Conservation (phyloP, 2,888 invertebrate species). For the Heliconius ismenius region DNA sequence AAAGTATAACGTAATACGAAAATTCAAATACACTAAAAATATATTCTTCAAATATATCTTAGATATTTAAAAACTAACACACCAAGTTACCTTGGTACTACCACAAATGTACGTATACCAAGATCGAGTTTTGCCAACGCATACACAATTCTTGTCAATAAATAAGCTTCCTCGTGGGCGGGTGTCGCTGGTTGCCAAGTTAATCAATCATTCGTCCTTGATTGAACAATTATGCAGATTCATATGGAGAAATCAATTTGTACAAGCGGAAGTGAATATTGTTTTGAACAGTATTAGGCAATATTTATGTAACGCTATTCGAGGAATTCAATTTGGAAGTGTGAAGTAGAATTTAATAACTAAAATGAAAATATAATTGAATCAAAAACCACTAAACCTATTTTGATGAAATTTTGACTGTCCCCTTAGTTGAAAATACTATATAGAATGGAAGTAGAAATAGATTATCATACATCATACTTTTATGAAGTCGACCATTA, state of each 20-base stretch:
- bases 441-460: too few relatives aligned
- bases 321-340: neutral
- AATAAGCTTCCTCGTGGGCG: slow-evolving; percentile 34
- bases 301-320: neutral
- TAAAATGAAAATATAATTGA: too few relatives aligned
- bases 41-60: neutral
- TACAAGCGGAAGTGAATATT: slow-evolving; percentile 3
- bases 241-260: slow-evolving; percentile 33
- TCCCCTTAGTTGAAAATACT: neutral
- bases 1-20: neutral
- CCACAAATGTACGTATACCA: slow-evolving; percentile 6
- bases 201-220: slow-evolving; percentile 33
- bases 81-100: slow-evolving; percentile 13
- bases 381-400: neutral
- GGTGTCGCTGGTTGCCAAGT: slow-evolving; percentile 26
- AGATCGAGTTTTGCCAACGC: slow-evolving; percentile 30
- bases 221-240: slow-evolving; percentile 33
- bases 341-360: too few relatives aligned
- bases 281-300: slow-evolving; percentile 14
- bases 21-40: neutral
- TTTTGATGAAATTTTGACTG: neutral
- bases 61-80: neutral
- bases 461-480: too few relatives aligned
- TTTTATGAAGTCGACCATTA: too few relatives aligned
- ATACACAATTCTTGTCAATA: slow-evolving; percentile 22